These are phyloP conservation scores for Staurois parvus DNA, from an alignment of 2,797 vertebrate genomes.

Conservation along the genomic window DNA sequence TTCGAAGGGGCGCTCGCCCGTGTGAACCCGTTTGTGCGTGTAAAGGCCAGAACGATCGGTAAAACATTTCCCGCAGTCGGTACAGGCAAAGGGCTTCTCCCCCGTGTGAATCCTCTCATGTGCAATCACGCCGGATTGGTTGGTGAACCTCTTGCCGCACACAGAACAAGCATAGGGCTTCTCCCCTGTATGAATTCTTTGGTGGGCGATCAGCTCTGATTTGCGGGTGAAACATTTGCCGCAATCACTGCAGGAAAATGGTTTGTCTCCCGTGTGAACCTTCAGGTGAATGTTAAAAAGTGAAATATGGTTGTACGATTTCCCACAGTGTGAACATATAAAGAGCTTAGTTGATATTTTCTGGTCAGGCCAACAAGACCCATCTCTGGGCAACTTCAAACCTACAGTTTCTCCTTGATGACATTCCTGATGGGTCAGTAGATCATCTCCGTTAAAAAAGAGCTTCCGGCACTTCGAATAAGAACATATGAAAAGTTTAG, in stretches of 20 bases:
- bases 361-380: background rate
- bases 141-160: slow-evolving; percentile 16
- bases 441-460: background rate
- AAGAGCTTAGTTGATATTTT: background rate
- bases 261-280: slow-evolving; percentile 2
- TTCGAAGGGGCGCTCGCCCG: slow-evolving; percentile 69
- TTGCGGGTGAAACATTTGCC: slow-evolving; percentile 1
- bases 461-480: background rate
- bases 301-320: background rate
- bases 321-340: slow-evolving; percentile 1
- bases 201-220: background rate
- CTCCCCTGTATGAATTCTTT: slow-evolving; percentile 2
- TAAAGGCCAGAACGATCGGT: slow-evolving; percentile 53
- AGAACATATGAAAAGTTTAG: background rate
- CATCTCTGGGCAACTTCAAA: too few species aligned
- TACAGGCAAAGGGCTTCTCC: slow-evolving; percentile 20
- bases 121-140: slow-evolving; percentile 1
- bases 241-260: background rate
- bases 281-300: background rate
- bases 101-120: slow-evolving; percentile 20
- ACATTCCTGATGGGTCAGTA: background rate
- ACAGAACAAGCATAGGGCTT: slow-evolving; percentile 18
- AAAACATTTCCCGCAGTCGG: slow-evolving; percentile 25
- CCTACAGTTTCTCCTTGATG: background rate
- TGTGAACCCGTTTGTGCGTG: slow-evolving; percentile 71